Evolutionary conservation across 2,113 vertebrate species (phyloP).

Genomic region (Poicephalus meyeri): DNA sequence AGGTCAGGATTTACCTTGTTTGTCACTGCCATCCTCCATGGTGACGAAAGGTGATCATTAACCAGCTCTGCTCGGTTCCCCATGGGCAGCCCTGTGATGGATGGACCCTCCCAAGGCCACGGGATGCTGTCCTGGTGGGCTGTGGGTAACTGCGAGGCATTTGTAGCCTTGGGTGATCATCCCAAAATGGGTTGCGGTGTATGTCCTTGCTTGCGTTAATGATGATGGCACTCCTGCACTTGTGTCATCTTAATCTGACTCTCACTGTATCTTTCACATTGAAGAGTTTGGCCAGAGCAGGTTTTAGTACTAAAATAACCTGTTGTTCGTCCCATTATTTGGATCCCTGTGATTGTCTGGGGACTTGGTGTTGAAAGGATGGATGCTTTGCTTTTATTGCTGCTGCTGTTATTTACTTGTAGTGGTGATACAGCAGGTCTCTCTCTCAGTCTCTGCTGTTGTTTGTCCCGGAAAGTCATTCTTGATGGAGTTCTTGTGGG

Average conservation of each 20-base stretch:
- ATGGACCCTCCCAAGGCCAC: not conserved
- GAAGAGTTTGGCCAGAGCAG: not conserved
- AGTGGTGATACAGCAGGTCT: not conserved
- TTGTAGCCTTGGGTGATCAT: not conserved
- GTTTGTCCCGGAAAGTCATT: not conserved
- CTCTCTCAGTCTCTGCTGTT: not conserved
- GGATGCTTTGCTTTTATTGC: not conserved
- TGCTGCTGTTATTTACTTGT: not conserved
- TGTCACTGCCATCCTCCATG: fast-evolving
- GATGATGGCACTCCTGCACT: not conserved
- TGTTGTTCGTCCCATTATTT: fast-evolving
- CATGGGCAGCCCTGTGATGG: not conserved
- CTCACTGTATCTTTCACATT: not conserved
- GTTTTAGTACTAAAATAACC: not conserved
- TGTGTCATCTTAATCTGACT: fast-evolving
- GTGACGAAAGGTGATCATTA: fast-evolving
- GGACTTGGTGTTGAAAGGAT: not conserved
- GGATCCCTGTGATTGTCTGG: not conserved
- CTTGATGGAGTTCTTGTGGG: not conserved
- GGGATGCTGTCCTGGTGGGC: not conserved
- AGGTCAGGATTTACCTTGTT: fast-evolving
- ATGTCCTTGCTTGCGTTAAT: not conserved
- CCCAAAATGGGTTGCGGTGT: fast-evolving
- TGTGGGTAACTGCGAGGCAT: not conserved
- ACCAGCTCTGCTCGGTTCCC: fast-evolving